These are phyloP conservation scores for Oncorhynchus tshawytscha DNA, from an alignment of 2,113 vertebrate species.

Conservation along the genomic window DNA sequence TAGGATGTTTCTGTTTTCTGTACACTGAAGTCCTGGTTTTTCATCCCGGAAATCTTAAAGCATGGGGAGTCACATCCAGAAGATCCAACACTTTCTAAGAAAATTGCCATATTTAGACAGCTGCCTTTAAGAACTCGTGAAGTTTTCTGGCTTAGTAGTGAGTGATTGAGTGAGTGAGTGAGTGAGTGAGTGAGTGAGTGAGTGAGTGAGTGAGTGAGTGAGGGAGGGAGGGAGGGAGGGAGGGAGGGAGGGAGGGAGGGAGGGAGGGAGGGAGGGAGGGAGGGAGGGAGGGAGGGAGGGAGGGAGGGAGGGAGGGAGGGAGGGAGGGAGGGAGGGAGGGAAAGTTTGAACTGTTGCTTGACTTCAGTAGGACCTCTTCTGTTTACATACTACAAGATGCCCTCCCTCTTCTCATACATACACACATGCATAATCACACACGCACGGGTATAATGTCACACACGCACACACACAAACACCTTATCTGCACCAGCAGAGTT, in stretches of 20 bases:
- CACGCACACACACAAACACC: constrained; percentile 34
- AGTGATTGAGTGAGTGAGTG: constrained; percentile 14
- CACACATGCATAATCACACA: constrained; percentile 21
- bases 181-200: constrained; percentile 9
- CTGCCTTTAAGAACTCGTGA: background rate
- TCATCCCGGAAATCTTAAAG: constrained; percentile 35
- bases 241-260: background rate
- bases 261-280: constrained; percentile 3
- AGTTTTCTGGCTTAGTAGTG: too few relatives aligned
- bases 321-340: constrained; percentile 20
- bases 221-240: constrained; percentile 4
- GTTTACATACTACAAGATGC: background rate
- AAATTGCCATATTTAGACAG: constrained; percentile 7
- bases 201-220: constrained; percentile 14
- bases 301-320: background rate
- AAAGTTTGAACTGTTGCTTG: constrained; percentile 22
- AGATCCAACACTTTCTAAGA: constrained; percentile 2
- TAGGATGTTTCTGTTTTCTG: background rate
- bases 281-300: constrained; percentile 14
- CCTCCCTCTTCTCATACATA: constrained; percentile 1
- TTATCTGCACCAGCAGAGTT: constrained; percentile 57
- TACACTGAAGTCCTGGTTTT: constrained; percentile 6
- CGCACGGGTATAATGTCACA: constrained; percentile 19
- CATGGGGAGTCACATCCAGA: background rate
- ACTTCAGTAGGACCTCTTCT: constrained; percentile 18